A percentile compares a stretch with the other conserved stretches of the same genome.
These are phyloP conservation scores for Microcebus tavaratra DNA, from an alignment of 2,113 vertebrate genomes.

Conservation along the genomic window DNA sequence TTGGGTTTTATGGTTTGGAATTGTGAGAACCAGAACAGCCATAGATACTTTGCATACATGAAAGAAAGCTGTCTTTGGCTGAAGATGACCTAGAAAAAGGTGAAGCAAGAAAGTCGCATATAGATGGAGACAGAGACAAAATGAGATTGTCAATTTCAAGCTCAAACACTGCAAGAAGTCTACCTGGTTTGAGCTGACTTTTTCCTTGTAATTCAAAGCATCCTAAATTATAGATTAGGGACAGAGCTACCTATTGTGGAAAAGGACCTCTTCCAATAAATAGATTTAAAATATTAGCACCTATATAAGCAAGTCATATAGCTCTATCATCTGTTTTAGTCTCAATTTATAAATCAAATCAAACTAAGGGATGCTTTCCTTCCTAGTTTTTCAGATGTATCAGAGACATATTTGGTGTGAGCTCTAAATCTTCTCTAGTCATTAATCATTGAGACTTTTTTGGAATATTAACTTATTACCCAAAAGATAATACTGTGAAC, in stretches of 20 bases:
- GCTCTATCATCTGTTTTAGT: neutral
- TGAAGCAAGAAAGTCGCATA: neutral
- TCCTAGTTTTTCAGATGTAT: neutral
- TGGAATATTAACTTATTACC: neutral
- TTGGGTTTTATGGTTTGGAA: neutral
- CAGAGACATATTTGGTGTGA: neutral
- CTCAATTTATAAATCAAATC: conserved; percentile 11
- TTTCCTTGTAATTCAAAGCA: neutral
- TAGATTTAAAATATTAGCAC: neutral
- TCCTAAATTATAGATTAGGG: neutral
- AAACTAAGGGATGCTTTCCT: neutral
- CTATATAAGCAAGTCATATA: neutral
- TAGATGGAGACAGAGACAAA: neutral
- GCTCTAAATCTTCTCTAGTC: neutral
- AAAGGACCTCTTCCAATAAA: neutral
- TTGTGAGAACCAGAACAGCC: neutral
- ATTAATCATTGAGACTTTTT: neutral
- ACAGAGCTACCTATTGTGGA: neutral
- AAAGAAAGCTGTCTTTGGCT: neutral
- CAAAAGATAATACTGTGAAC: neutral
- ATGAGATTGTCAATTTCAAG: neutral
- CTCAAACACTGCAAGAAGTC: neutral
- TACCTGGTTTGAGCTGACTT: neutral
- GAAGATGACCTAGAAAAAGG: neutral
- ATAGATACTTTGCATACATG: neutral